A percentile compares a stretch with the other conserved stretches of the same genome.
These are phyloP conservation scores for Nannoperca obscura DNA, from an alignment of 2,797 vertebrate genomes.

Conservation along the genomic window DNA sequence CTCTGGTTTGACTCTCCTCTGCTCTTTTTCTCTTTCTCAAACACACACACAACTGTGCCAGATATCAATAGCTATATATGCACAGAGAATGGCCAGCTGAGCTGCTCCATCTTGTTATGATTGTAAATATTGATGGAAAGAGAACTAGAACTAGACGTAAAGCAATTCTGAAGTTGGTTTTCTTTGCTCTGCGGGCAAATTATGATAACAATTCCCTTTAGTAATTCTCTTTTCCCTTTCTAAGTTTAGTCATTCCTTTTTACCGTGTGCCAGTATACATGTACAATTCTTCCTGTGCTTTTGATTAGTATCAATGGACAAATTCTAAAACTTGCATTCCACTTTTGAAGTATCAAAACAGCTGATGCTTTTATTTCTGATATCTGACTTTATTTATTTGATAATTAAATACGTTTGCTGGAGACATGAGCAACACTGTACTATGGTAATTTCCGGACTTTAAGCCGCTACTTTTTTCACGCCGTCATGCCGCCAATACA, in stretches of 20 bases:
- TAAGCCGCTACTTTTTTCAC: no score
- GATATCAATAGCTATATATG: conserved; percentile 70
- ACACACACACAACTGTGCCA: conserved; percentile 44
- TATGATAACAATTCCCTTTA: conserved; percentile 15
- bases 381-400: conserved; percentile 6
- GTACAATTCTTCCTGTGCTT: background rate
- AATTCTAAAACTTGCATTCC: background rate
- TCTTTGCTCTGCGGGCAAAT: conserved; percentile 24
- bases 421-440: background rate
- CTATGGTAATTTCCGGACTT: no score
- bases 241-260: conserved; percentile 8
- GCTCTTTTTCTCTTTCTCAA: conserved; percentile 18
- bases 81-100: conserved; percentile 66
- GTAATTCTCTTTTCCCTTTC: background rate
- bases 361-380: conserved; percentile 7
- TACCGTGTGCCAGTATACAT: background rate
- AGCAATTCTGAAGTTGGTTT: conserved; percentile 31
- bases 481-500: no score
- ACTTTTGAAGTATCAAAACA: background rate
- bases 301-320: conserved; percentile 27
- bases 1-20: background rate
- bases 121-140: conserved; percentile 62
- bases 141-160: conserved; percentile 19
- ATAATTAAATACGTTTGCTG: conserved; percentile 8
- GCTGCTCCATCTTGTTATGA: conserved; percentile 62